Evolutionary conservation across 2,797 vertebrate genomes (phyloP).

Genomic region (Enteromius paludinosus): DNA sequence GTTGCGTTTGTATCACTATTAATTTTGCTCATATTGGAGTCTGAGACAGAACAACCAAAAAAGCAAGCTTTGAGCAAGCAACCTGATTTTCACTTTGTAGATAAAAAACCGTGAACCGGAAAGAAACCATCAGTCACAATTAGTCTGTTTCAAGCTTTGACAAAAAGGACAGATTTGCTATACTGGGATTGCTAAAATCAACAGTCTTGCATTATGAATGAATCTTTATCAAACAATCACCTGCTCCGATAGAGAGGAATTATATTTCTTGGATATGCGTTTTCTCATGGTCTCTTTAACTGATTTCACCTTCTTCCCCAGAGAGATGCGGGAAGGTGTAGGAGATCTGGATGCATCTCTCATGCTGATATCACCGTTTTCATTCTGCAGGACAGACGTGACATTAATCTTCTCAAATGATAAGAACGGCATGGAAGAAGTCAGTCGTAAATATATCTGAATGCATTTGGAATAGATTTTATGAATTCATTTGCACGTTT

Average conservation of each 20-base stretch:
- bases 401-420: background rate
- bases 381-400: slow-evolving; percentile 81
- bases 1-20: background rate
- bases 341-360: slow-evolving; percentile 94
- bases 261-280: slow-evolving; percentile 97
- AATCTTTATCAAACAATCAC: slow-evolving; percentile 67
- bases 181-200: background rate
- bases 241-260: slow-evolving; percentile 91
- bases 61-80: background rate
- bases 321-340: slow-evolving; percentile 91
- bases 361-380: slow-evolving; percentile 37
- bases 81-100: background rate
- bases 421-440: background rate
- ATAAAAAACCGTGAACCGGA: background rate
- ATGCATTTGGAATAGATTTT: background rate
- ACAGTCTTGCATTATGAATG: background rate
- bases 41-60: background rate
- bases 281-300: slow-evolving; percentile 99
- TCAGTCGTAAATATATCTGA: background rate
- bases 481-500: background rate
- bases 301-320: slow-evolving; percentile 98
- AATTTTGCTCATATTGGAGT: background rate
- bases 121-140: background rate
- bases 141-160: background rate
- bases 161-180: background rate